These are phyloP conservation scores for Neoascia interrupta DNA, from an alignment of 2,888 invertebrate species.

Conservation along the genomic window DNA sequence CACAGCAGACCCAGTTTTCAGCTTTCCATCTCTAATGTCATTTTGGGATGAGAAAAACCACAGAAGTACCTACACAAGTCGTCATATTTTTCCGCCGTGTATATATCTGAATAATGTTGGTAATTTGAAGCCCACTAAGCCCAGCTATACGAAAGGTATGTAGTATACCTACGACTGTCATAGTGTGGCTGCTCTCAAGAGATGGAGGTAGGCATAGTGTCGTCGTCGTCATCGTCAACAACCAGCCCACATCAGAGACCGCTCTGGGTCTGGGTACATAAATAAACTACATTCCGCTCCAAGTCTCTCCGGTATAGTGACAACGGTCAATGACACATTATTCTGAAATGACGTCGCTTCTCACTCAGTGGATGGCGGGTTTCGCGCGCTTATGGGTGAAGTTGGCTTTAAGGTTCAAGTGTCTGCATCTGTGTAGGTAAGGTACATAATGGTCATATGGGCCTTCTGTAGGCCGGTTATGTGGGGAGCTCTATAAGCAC, in stretches of 20 bases:
- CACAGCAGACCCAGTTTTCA: constrained; percentile 42
- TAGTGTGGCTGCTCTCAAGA: too few species aligned
- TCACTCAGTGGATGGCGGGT: constrained; percentile 12
- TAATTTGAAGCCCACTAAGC: constrained; percentile 40
- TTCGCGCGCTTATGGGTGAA: too few species aligned
- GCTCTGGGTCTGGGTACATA: too few species aligned
- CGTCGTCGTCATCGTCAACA: too few species aligned
- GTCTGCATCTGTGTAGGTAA: constrained; percentile 30
- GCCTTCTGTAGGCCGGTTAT: constrained; percentile 50
- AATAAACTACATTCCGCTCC: too few species aligned
- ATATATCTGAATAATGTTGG: constrained; percentile 35
- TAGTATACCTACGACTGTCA: too few species aligned
- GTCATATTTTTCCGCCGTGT: constrained; percentile 10
- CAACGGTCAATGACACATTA: constrained; percentile 65
- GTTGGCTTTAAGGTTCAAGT: constrained; percentile 46
- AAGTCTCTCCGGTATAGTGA: too few species aligned
- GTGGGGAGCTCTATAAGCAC: constrained; percentile 53
- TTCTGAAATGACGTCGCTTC: constrained; percentile 56
- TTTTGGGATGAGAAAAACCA: constrained; percentile 33
- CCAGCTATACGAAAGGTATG: too few species aligned
- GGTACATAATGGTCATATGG: neutral
- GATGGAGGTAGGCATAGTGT: too few species aligned
- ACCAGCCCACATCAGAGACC: too few species aligned
- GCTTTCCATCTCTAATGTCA: constrained; percentile 7
- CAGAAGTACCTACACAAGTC: constrained; percentile 1